These are phyloP conservation scores for Aegypius monachus DNA, from an alignment of 2,113 vertebrate genomes.

Conservation along the genomic window DNA sequence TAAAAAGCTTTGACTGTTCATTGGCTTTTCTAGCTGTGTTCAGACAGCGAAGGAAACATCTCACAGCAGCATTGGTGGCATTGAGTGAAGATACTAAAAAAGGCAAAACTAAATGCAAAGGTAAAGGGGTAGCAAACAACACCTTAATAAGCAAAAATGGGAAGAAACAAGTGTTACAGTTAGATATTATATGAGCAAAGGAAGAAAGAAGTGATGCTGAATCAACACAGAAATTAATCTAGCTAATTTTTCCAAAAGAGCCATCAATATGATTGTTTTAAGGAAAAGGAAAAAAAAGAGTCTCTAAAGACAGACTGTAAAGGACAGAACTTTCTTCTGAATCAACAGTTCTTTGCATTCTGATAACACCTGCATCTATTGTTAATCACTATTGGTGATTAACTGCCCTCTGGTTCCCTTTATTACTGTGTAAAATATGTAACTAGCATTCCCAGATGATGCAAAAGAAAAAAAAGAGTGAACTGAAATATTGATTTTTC, in stretches of 20 bases:
- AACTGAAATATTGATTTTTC: slow-evolving; percentile 14
- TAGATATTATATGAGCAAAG: not conserved
- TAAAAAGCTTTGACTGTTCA: not conserved
- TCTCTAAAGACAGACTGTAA: not conserved
- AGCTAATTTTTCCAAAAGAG: not conserved
- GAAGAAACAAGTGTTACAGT: not conserved
- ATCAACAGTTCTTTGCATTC: not conserved
- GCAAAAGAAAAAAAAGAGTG: not conserved
- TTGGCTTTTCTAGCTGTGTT: not conserved
- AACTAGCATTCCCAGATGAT: not conserved
- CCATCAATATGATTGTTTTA: not conserved
- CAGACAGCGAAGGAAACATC: not conserved
- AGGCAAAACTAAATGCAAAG: not conserved
- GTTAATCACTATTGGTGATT: not conserved
- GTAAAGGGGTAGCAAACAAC: not conserved
- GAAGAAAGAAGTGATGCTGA: not conserved
- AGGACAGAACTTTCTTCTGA: not conserved
- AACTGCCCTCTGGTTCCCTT: not conserved
- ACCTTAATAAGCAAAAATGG: not conserved
- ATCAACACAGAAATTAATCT: not conserved
- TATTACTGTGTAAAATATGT: not conserved
- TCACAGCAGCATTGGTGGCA: not conserved
- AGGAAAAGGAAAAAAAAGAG: not conserved
- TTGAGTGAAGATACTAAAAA: not conserved
- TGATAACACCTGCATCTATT: not conserved